Evolutionary conservation across 2,888 invertebrate genomes (phyloP).

Genomic region (Papilio elwesi): DNA sequence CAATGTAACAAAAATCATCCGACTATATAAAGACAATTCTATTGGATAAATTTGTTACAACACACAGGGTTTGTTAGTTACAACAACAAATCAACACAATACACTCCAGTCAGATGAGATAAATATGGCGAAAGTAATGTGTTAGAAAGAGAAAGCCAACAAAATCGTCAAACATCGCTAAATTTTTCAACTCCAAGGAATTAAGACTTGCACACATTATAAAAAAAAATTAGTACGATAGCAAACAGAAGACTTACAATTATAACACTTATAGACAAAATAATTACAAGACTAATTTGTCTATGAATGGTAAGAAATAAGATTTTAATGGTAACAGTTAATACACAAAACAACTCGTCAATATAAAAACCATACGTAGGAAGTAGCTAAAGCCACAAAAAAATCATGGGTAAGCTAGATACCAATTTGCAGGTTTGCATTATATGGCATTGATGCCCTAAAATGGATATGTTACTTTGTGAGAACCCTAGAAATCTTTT

Average conservation of each 20-base stretch:
- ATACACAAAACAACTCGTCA: background rate
- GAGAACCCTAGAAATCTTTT: too few species aligned
- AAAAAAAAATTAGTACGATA: background rate
- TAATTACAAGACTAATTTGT: background rate
- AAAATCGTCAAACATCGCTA: constrained; percentile 50
- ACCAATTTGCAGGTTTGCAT: too few species aligned
- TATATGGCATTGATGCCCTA: too few species aligned
- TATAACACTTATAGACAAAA: background rate
- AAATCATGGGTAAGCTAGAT: too few species aligned
- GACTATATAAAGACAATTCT: background rate
- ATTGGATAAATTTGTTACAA: constrained; percentile 26
- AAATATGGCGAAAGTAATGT: constrained; percentile 35
- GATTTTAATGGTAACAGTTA: background rate
- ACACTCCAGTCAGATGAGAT: constrained; percentile 32
- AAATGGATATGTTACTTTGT: too few species aligned
- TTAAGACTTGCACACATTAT: constrained; percentile 35
- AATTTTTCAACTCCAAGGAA: constrained; percentile 49
- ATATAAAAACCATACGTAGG: background rate
- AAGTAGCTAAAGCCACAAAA: too few species aligned
- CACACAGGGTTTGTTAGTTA: constrained; percentile 43
- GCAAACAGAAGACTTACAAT: background rate
- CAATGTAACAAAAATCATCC: constrained; percentile 29
- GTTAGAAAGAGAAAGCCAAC: constrained; percentile 52
- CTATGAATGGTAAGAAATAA: background rate
- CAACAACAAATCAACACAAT: constrained; percentile 47